Conservation (phyloP, 1,140 invertebrate genomes). For the Solen grandis region DNA sequence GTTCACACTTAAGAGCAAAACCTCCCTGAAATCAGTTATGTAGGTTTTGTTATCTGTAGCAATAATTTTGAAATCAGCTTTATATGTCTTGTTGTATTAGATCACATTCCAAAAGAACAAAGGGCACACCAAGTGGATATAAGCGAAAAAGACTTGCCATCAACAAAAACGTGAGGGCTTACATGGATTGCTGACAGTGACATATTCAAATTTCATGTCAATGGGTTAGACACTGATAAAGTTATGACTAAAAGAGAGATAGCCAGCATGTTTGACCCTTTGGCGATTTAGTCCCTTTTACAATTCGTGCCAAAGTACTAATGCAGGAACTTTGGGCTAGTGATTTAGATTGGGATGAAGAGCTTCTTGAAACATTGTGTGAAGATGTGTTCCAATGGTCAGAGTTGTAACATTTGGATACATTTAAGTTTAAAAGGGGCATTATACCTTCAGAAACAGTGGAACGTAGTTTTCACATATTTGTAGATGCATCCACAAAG, state of each 20-base stretch:
- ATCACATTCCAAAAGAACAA: not conserved
- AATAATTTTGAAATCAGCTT: too few relatives aligned
- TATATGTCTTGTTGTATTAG: too few relatives aligned
- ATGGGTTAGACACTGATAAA: not conserved
- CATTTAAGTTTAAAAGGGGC: not conserved
- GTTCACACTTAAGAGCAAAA: too few relatives aligned
- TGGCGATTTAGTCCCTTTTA: not conserved
- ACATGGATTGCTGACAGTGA: slow-evolving; percentile 31
- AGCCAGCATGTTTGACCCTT: not conserved
- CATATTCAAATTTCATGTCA: slow-evolving; percentile 15
- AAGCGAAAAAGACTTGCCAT: slow-evolving; percentile 8
- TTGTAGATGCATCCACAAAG: not conserved
- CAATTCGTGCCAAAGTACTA: not conserved
- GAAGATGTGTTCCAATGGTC: not conserved
- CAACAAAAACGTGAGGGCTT: slow-evolving; percentile 22
- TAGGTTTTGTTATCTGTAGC: too few relatives aligned
- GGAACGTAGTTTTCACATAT: not conserved
- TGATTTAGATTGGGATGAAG: slow-evolving; percentile 1
- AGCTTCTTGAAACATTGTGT: not conserved
- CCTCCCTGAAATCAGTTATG: too few relatives aligned
- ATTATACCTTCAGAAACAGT: not conserved
- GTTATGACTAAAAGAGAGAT: not conserved
- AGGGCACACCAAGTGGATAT: not conserved
- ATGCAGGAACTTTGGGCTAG: not conserved
- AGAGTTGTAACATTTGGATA: not conserved